Evolutionary conservation across 2,113 vertebrate species (phyloP).

Genomic region (Sitta europaea): DNA sequence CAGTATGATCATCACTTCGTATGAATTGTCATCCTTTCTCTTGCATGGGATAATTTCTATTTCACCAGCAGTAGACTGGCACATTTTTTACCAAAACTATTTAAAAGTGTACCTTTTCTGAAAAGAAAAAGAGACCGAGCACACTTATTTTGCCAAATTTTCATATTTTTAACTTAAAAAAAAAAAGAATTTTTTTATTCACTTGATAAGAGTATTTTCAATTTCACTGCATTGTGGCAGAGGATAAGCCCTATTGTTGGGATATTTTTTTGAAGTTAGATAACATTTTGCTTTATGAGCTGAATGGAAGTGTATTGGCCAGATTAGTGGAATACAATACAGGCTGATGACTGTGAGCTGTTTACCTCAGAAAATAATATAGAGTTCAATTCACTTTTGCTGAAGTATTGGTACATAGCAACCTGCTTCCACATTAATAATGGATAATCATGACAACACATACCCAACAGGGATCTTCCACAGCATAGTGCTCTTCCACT

Average conservation of each 20-base stretch:
- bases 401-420: background rate
- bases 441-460: background rate
- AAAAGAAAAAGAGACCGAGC: background rate
- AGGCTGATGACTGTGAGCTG: background rate
- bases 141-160: background rate
- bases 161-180: background rate
- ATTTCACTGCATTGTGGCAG: background rate
- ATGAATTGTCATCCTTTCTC: background rate
- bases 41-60: background rate
- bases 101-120: background rate
- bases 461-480: background rate
- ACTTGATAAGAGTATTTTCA: background rate
- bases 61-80: background rate
- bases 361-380: background rate
- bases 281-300: background rate
- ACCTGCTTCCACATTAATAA: background rate
- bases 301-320: background rate
- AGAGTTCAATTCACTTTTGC: background rate
- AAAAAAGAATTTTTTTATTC: background rate
- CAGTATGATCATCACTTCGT: background rate
- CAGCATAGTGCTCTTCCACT: background rate
- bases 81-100: background rate
- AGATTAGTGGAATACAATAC: background rate
- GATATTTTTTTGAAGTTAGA: background rate
- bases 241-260: background rate